Evolutionary conservation across 2,888 invertebrate genomes (phyloP).

Genomic region (Volucella bombylans): DNA sequence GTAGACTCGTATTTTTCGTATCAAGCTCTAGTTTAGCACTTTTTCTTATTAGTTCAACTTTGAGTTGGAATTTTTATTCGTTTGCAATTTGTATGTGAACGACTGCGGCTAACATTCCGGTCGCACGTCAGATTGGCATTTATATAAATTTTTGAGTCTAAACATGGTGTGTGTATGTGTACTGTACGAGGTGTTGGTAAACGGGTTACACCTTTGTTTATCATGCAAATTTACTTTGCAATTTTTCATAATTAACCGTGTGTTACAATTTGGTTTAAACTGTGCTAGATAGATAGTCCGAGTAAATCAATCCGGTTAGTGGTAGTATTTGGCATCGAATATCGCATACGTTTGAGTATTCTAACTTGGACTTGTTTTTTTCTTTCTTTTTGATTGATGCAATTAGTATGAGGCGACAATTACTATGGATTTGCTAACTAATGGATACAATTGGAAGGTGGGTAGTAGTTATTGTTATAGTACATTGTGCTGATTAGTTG

Average conservation of each 20-base stretch:
- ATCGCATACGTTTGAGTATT: too few relatives aligned
- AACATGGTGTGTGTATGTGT: conserved; percentile 7
- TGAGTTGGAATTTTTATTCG: conserved; percentile 57
- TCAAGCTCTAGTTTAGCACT: too few relatives aligned
- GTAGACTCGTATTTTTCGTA: too few relatives aligned
- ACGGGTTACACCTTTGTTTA: conserved; percentile 70
- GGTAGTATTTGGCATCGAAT: neutral
- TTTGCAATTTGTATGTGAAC: conserved; percentile 47
- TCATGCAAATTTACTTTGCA: conserved; percentile 60
- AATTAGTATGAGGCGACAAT: conserved; percentile 64
- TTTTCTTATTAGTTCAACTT: conserved; percentile 29
- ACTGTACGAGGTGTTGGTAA: conserved; percentile 52
- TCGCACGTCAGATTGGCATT: conserved; percentile 36
- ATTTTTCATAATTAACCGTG: conserved; percentile 64
- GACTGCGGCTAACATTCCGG: conserved; percentile 24
- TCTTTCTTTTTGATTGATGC: conserved; percentile 61
- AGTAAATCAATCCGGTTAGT: conserved; percentile 54
- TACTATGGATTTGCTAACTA: conserved; percentile 51
- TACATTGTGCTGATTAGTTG: neutral
- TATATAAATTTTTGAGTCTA: conserved; percentile 48
- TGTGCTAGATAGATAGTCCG: conserved; percentile 5
- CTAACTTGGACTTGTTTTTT: too few relatives aligned
- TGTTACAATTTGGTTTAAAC: neutral
- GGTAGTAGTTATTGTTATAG: neutral
- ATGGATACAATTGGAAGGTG: conserved; percentile 37